phyloP scores from a whole-genome alignment of 2,888 invertebrate genomes.

The Baronia brevicornis region DNA sequence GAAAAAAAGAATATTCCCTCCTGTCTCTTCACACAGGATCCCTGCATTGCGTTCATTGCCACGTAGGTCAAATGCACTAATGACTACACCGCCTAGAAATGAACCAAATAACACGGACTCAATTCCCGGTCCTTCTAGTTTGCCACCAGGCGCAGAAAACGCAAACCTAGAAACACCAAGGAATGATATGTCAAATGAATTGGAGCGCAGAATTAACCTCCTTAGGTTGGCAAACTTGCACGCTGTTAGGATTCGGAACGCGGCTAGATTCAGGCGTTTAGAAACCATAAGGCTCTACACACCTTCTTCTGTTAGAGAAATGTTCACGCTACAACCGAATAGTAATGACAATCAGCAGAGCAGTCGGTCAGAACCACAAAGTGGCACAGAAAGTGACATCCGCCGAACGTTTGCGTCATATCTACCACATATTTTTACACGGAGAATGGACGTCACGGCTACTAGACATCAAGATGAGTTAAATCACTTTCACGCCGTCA shows the following conservation, averaged over 20 bases:
- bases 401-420: slow-evolving; percentile 35
- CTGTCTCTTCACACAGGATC: slow-evolving; percentile 52
- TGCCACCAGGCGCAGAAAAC: slow-evolving; percentile 24
- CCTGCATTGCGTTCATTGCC: slow-evolving; percentile 49
- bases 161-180: slow-evolving; percentile 23
- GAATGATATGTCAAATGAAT: slow-evolving; percentile 38
- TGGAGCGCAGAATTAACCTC: slow-evolving; percentile 54
- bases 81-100: slow-evolving; percentile 24
- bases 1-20: slow-evolving; percentile 45
- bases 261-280: slow-evolving; percentile 53
- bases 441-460: slow-evolving; percentile 29
- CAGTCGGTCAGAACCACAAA: slow-evolving; percentile 28
- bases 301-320: slow-evolving; percentile 59
- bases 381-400: slow-evolving; percentile 25
- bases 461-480: slow-evolving; percentile 29
- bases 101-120: slow-evolving; percentile 38
- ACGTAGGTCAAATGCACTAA: slow-evolving; percentile 26
- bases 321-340: slow-evolving; percentile 47
- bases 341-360: slow-evolving; percentile 35
- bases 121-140: slow-evolving; percentile 47
- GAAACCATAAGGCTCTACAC: slow-evolving; percentile 62
- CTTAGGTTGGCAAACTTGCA: slow-evolving; percentile 61
- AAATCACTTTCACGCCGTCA: slow-evolving; percentile 41
- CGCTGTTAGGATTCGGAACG: slow-evolving; percentile 53
- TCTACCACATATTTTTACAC: slow-evolving; percentile 37